A percentile compares a stretch with the other conserved stretches of the same genome.
phyloP scores from a whole-genome alignment of 2,113 vertebrate genomes.

The Poecilia latipinna region DNA sequence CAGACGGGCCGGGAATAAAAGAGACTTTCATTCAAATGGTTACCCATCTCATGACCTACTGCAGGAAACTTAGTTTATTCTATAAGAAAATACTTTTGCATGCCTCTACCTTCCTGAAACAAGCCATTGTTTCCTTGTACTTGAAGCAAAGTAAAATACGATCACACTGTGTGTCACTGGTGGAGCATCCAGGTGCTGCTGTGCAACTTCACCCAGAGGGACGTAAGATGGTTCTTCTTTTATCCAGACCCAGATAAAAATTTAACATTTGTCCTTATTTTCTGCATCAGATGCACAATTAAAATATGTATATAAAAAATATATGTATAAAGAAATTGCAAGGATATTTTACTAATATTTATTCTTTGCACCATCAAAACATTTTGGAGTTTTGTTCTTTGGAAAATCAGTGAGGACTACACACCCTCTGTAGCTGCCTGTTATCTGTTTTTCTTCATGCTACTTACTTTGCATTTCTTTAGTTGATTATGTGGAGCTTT shows the following conservation, averaged over 20 bases:
- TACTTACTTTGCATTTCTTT: neutral
- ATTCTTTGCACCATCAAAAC: neutral
- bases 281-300: neutral
- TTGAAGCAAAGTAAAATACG: neutral
- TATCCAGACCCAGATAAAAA: neutral
- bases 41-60: neutral
- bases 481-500: neutral
- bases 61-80: too few relatives aligned
- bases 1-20: neutral
- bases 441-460: neutral
- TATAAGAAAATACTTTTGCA: too few relatives aligned
- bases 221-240: neutral
- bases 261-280: neutral
- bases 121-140: neutral
- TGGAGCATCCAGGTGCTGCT: too few relatives aligned
- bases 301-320: too few relatives aligned
- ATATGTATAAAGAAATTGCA: neutral
- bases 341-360: neutral
- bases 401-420: neutral
- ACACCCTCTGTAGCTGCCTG: neutral
- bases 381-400: neutral
- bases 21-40: constrained; percentile 2
- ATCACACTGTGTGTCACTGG: neutral
- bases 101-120: too few relatives aligned
- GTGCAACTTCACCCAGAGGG: neutral